Conservation (phyloP, 2,888 invertebrate genomes). For the Drosophila bunnanda region DNA sequence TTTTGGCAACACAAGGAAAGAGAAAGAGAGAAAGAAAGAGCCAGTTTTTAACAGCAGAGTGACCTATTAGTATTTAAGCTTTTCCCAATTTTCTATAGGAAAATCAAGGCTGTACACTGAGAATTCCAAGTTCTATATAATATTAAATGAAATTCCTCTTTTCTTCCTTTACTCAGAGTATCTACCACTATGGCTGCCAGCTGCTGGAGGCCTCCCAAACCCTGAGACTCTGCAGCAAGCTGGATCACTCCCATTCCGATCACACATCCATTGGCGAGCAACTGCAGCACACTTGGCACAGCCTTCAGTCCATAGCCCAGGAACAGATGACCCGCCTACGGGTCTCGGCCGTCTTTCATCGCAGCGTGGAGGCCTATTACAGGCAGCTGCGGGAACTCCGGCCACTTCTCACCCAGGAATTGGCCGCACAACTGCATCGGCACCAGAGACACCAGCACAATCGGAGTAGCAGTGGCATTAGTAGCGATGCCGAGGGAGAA, state of each 20-base stretch:
- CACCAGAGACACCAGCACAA: slow-evolving; percentile 71
- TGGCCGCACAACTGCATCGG: slow-evolving; percentile 61
- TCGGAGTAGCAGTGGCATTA: slow-evolving; percentile 69
- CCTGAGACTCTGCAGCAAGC: slow-evolving; percentile 89
- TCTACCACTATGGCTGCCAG: slow-evolving; percentile 92
- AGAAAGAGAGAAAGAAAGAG: slow-evolving; percentile 11
- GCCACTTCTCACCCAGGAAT: slow-evolving; percentile 86
- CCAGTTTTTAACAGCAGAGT: slow-evolving; percentile 43
- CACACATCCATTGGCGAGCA: slow-evolving; percentile 85
- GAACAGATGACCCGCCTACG: slow-evolving; percentile 91
- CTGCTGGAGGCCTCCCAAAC: slow-evolving; percentile 90
- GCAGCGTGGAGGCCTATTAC: slow-evolving; percentile 88
- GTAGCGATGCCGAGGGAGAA: slow-evolving; percentile 67
- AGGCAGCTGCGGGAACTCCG: slow-evolving; percentile 87
- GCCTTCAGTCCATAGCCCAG: slow-evolving; percentile 89
- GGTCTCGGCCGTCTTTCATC: slow-evolving; percentile 91
- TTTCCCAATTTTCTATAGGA: slow-evolving; percentile 1
- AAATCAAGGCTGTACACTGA: slow-evolving; percentile 11
- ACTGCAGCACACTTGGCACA: slow-evolving; percentile 89
- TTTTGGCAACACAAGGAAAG: slow-evolving; percentile 4
- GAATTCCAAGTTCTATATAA: no score
- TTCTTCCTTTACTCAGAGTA: slow-evolving; percentile 86
- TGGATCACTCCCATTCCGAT: slow-evolving; percentile 87
- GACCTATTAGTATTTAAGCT: slow-evolving; percentile 17
- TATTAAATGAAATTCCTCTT: background rate